Evolutionary conservation across 2,888 invertebrate genomes (phyloP).

Genomic region (Drosophila gaucha): DNA sequence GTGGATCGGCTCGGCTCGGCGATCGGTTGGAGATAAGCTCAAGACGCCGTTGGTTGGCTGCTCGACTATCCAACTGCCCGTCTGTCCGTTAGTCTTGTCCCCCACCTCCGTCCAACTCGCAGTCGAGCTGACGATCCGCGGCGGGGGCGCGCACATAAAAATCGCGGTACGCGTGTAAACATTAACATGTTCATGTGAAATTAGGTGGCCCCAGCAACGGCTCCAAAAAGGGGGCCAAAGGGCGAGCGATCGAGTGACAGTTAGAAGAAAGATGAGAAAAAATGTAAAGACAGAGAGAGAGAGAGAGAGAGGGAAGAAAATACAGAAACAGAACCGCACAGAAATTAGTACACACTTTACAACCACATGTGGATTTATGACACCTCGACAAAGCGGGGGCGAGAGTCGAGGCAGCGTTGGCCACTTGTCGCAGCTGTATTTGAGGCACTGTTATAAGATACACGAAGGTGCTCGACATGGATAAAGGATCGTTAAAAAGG

Average conservation of each 20-base stretch:
- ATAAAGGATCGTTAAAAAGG: slow-evolving; percentile 7
- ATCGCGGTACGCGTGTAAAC: slow-evolving; percentile 80
- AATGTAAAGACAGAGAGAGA: background rate
- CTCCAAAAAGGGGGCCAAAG: slow-evolving; percentile 18
- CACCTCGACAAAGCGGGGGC: slow-evolving; percentile 34
- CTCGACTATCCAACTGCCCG: slow-evolving; percentile 9
- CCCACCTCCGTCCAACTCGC: slow-evolving; percentile 21
- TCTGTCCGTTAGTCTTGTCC: slow-evolving; percentile 7
- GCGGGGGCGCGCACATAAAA: slow-evolving; percentile 71
- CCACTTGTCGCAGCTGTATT: slow-evolving; percentile 76
- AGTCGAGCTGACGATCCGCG: slow-evolving; percentile 39
- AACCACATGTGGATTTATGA: slow-evolving; percentile 80
- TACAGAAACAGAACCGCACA: slow-evolving; percentile 41
- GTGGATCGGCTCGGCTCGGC: slow-evolving; percentile 41
- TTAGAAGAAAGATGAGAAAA: slow-evolving; percentile 7
- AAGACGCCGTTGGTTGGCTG: slow-evolving; percentile 57
- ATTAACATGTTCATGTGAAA: slow-evolving; percentile 79
- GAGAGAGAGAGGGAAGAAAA: slow-evolving; percentile 5
- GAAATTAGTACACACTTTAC: slow-evolving; percentile 75
- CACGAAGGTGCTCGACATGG: slow-evolving; percentile 18
- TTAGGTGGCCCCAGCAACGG: slow-evolving; percentile 43
- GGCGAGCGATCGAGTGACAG: slow-evolving; percentile 37
- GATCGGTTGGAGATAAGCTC: slow-evolving; percentile 56
- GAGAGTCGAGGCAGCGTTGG: background rate
- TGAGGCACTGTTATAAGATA: slow-evolving; percentile 27